Conservation (phyloP, 2,113 vertebrate genomes). For the Eudorcas thomsonii region DNA sequence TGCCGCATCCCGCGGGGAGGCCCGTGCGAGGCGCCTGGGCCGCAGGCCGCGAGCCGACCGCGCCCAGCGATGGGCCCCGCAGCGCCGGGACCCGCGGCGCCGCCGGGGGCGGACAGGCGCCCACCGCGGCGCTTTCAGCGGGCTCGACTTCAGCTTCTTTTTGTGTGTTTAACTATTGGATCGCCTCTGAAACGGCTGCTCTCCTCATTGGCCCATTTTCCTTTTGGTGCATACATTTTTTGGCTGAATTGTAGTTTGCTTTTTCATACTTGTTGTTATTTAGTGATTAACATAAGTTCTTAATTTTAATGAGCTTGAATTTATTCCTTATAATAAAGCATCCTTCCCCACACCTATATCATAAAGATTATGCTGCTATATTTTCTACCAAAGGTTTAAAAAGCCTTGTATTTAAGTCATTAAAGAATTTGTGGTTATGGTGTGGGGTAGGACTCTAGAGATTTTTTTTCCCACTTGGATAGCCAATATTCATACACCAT, state of each 20-base stretch:
- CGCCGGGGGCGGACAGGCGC: too few relatives aligned
- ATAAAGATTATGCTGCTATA: background rate
- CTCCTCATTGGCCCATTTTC: background rate
- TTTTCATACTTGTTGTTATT: background rate
- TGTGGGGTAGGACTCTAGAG: background rate
- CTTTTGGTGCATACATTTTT: background rate
- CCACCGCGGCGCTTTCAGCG: too few relatives aligned
- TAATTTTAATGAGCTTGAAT: background rate
- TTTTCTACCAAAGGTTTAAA: background rate
- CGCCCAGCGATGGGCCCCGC: rapidly evolving
- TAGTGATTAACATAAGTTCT: background rate
- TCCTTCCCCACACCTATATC: background rate
- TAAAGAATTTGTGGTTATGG: background rate
- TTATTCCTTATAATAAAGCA: background rate
- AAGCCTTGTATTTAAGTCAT: background rate
- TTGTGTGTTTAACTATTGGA: background rate
- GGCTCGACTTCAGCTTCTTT: background rate
- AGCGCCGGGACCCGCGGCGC: too few relatives aligned
- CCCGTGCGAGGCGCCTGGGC: background rate
- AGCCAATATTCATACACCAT: background rate
- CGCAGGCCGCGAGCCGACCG: rapidly evolving
- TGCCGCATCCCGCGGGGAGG: background rate
- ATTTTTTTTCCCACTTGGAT: background rate
- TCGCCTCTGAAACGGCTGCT: background rate
- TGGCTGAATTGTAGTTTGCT: background rate